phyloP scores from a whole-genome alignment of 1,140 invertebrate species.

The Oedothorax gibbosus region DNA sequence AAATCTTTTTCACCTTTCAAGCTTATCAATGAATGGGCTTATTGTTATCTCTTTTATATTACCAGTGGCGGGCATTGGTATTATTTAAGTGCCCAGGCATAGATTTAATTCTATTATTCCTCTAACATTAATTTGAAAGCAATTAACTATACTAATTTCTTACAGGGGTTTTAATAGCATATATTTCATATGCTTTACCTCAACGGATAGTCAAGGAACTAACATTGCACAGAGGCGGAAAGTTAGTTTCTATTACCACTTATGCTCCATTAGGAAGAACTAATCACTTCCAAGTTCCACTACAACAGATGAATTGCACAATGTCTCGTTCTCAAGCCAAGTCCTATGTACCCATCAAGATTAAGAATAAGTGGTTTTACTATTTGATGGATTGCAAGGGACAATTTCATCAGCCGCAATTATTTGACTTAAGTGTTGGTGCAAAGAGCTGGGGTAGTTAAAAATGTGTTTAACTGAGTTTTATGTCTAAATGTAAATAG shows the following conservation, averaged over 20 bases:
- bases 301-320: conserved; percentile 28
- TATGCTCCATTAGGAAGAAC: conserved; percentile 48
- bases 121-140: background rate
- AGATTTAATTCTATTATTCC: no score
- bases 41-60: no score
- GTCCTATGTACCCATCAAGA: conserved; percentile 43
- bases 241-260: conserved; percentile 8
- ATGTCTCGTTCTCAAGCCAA: conserved; percentile 30
- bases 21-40: no score
- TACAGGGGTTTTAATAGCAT: conserved; percentile 32
- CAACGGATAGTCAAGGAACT: conserved; percentile 25
- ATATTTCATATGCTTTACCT: conserved; percentile 22
- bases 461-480: background rate
- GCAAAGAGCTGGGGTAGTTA: conserved; percentile 19
- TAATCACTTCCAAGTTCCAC: conserved; percentile 10
- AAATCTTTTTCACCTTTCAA: no score
- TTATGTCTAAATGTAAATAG: no score
- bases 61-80: no score
- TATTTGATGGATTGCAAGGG: conserved; percentile 50
- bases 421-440: conserved; percentile 49
- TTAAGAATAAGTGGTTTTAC: conserved; percentile 42
- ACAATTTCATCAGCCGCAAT: conserved; percentile 35
- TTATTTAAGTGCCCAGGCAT: no score
- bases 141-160: background rate
- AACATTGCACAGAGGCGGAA: conserved; percentile 43